phyloP scores from a whole-genome alignment of 2,888 invertebrate genomes.

The Drosophila histrio region DNA sequence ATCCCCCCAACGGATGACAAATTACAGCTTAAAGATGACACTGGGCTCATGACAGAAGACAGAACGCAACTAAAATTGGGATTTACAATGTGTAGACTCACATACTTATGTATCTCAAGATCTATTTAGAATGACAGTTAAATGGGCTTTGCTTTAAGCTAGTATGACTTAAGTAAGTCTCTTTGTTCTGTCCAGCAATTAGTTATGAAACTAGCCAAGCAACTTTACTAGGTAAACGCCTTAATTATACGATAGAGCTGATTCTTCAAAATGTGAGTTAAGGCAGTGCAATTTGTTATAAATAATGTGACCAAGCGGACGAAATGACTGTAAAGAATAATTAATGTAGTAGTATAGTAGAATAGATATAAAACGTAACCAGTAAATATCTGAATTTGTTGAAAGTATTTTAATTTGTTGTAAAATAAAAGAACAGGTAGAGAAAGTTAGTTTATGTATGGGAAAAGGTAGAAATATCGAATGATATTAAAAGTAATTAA shows the following conservation, averaged over 20 bases:
- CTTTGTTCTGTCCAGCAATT: neutral
- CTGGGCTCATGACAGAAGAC: neutral
- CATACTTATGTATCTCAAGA: neutral
- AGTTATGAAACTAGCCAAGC: neutral
- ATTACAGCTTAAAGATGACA: conserved; percentile 35
- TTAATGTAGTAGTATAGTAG: neutral
- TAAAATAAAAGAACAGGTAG: neutral
- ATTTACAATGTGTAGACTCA: neutral
- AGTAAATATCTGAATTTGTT: neutral
- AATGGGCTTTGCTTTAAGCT: neutral
- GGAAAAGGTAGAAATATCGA: too few species aligned
- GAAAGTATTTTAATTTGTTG: neutral
- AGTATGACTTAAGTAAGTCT: neutral
- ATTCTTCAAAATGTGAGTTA: conserved; percentile 5
- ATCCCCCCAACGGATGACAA: conserved; percentile 28
- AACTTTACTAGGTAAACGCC: neutral
- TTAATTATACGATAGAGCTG: neutral
- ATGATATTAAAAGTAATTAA: too few species aligned
- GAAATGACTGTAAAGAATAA: neutral
- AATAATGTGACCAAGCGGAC: neutral
- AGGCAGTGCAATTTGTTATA: neutral
- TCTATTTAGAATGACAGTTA: conserved; percentile 7
- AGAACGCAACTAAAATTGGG: conserved; percentile 1
- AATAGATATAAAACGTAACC: neutral
- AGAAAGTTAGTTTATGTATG: neutral